These are phyloP conservation scores for Panthera uncia DNA, from an alignment of 2,113 vertebrate species.

Conservation along the genomic window DNA sequence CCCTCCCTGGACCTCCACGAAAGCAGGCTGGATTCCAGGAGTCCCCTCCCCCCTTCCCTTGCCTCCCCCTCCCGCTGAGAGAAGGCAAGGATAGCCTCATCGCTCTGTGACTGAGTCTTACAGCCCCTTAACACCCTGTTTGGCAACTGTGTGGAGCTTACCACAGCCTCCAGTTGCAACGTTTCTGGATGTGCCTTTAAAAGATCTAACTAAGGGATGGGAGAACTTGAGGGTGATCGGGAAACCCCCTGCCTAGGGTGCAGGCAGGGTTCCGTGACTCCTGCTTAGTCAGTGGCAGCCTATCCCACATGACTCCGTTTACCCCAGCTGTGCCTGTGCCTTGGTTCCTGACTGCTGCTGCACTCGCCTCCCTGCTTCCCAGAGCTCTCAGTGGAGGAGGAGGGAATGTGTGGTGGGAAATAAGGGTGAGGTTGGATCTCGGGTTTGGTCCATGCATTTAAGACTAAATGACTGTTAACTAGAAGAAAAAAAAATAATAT, in stretches of 20 bases:
- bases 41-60: neutral
- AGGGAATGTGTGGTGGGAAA: slow-evolving; percentile 42
- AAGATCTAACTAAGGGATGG: slow-evolving; percentile 33
- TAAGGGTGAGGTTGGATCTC: neutral
- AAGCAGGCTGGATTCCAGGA: neutral
- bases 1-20: neutral
- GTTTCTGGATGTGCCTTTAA: slow-evolving; percentile 75
- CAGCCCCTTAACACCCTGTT: neutral
- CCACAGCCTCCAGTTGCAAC: neutral
- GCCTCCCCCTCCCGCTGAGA: neutral
- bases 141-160: neutral
- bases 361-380: slow-evolving; percentile 43
- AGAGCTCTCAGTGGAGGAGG: neutral
- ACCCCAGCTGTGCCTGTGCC: slow-evolving; percentile 52
- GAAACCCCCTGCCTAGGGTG: neutral
- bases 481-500: neutral
- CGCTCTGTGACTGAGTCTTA: neutral
- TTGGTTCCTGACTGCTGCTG: slow-evolving; percentile 65
- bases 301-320: neutral
- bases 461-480: slow-evolving; percentile 62
- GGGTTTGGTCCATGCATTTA: slow-evolving; percentile 17
- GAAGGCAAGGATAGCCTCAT: neutral
- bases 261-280: slow-evolving; percentile 20
- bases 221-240: slow-evolving; percentile 8
- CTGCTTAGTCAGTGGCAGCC: neutral